Percentiles rank a stretch among this genome's conserved stretches.
Evolutionary conservation across 2,888 invertebrate genomes (phyloP).

Genomic region (Asteroscopus sphinx): DNA sequence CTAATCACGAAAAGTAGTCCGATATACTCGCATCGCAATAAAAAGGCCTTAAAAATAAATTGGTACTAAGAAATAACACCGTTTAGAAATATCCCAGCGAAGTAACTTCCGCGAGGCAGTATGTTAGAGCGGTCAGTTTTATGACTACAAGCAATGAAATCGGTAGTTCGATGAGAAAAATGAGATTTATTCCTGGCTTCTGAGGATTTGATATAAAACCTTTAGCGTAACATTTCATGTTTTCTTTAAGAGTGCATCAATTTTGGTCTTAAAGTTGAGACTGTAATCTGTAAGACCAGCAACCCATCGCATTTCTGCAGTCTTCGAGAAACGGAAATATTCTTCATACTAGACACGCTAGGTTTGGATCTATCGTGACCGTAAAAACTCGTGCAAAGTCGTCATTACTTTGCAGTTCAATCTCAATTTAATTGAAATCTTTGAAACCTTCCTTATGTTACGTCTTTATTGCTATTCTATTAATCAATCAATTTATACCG

Average conservation of each 20-base stretch:
- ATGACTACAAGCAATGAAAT: constrained; percentile 33
- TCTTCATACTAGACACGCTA: not conserved
- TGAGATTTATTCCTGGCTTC: constrained; percentile 26
- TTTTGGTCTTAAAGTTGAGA: not conserved
- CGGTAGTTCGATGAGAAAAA: constrained; percentile 18
- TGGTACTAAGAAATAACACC: constrained; percentile 26
- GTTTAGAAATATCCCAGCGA: constrained; percentile 28
- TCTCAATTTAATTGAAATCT: constrained; percentile 12
- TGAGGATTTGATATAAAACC: constrained; percentile 17
- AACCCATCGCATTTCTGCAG: too few species aligned
- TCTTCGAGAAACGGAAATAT: too few species aligned
- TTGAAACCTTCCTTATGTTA: constrained; percentile 30
- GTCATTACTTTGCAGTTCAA: constrained; percentile 16
- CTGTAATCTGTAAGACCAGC: not conserved
- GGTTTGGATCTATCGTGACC: not conserved
- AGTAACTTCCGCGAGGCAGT: constrained; percentile 22
- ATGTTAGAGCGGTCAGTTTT: constrained; percentile 37
- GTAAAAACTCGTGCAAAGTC: constrained; percentile 14
- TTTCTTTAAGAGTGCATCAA: not conserved
- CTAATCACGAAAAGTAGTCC: constrained; percentile 22
- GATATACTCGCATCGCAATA: constrained; percentile 27
- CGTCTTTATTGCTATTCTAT: constrained; percentile 24
- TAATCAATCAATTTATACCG: constrained; percentile 8
- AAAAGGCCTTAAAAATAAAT: constrained; percentile 43
- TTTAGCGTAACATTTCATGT: constrained; percentile 7